A percentile compares a stretch with the other conserved stretches of the same genome.
phyloP scores from a whole-genome alignment of 1,140 invertebrate species.

The Drosophila orosa region DNA sequence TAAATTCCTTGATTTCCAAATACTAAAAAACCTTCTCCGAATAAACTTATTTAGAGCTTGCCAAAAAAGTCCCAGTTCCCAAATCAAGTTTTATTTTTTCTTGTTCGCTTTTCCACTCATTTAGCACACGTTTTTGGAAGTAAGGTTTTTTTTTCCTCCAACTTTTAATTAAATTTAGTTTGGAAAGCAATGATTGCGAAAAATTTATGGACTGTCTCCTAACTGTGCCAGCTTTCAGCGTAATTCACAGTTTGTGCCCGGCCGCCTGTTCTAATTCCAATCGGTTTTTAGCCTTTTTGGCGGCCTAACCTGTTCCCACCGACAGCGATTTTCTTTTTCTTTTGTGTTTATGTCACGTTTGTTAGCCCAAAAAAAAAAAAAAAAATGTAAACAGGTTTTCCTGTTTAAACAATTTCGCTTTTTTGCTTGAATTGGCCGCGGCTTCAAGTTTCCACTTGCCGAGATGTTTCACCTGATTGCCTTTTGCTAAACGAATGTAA shows the following conservation, averaged over 20 bases:
- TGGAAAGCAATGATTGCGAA: conserved; percentile 26
- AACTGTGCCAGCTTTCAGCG: conserved; percentile 62
- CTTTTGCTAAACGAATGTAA: conserved; percentile 28
- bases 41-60: neutral
- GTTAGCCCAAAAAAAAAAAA: conserved; percentile 59
- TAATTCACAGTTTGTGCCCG: conserved; percentile 59
- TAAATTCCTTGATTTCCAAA: conserved; percentile 5
- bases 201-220: conserved; percentile 51
- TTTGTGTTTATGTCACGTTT: conserved; percentile 77
- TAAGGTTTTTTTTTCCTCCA: neutral
- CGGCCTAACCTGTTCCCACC: conserved; percentile 72
- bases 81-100: conserved; percentile 5
- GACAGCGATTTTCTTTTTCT: conserved; percentile 48
- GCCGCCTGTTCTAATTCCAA: conserved; percentile 73
- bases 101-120: neutral
- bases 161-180: conserved; percentile 41
- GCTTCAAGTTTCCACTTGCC: conserved; percentile 31
- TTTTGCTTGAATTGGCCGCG: conserved; percentile 52
- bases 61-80: neutral
- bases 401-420: conserved; percentile 66
- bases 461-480: conserved; percentile 63
- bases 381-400: conserved; percentile 68
- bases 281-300: conserved; percentile 33
- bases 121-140: conserved; percentile 11
- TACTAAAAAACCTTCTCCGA: neutral